Evolutionary conservation across 2,888 invertebrate species (phyloP), one percentile per base, ranked within the genome.

Genomic region (Pseudococcus viburni): DNA sequence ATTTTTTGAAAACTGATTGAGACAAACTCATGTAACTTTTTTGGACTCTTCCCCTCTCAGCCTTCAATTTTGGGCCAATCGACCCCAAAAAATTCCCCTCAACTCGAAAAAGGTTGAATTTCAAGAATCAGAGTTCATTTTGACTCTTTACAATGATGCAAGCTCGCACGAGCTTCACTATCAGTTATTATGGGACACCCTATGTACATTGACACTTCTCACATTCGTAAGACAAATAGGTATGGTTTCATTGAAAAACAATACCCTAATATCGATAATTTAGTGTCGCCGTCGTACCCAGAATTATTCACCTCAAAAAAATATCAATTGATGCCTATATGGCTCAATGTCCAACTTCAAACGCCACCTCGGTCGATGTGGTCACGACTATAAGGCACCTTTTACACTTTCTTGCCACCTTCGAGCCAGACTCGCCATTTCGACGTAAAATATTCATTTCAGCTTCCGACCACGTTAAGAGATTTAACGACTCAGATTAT

Each of bases 401-500:
- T 42, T 42, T 9, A 42, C 5, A 42, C 26, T 33, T 33, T 33
- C 26, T 33, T 33, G 26, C 42, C 42, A 42, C 42, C 68, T 26
- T 22, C 68, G 55, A 55, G n/a, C 42, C 9, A 6, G 42, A 51
- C 15, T 51, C 48, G 48, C 12, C 48, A 51, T 51, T 51, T 51
- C 48, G 48, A 15, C 48, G 42, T 15, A 51, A 51, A 51, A 51
- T 11, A 51, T 51, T 51, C 15, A 51, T 4, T 12, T n/a, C 55
- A 26, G 68, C 68, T 68, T 68, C 68, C 68, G 68, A 68, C 68
- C 68, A 68, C 68, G 68, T n/a, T 55, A 55, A n/a, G 22, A 68
- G 22, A 68, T 68, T 68, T 68, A 19, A 68, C 68, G 68, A 68
- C 68, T 68, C 9, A 12, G 68, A 26, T 26, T 22, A 68, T 68